Conservation (phyloP, 1,140 invertebrate genomes). For the Ridgeia piscesae region DNA sequence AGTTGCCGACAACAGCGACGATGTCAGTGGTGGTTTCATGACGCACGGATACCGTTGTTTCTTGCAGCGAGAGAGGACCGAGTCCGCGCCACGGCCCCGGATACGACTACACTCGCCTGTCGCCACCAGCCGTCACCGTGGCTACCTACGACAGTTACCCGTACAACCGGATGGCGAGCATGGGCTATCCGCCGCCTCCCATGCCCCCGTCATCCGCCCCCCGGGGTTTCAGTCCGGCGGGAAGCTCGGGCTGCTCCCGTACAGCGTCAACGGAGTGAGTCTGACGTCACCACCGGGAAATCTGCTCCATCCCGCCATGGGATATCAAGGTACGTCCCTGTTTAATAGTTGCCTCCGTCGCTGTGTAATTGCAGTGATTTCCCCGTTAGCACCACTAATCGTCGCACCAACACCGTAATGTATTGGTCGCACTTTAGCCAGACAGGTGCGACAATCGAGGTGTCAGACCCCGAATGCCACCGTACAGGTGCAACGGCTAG, state of each 20-base stretch:
- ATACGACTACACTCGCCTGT: not conserved
- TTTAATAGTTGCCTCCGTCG: not conserved
- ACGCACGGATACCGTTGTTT: not conserved
- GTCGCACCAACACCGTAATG: not conserved
- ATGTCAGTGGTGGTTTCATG: not conserved
- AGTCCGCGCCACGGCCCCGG: too few species aligned
- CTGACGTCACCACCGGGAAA: conserved; percentile 65
- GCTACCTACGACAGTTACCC: conserved; percentile 22
- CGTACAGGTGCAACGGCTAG: not conserved
- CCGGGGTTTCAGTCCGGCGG: not conserved
- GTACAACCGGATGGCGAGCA: conserved; percentile 52
- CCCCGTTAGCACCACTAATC: not conserved
- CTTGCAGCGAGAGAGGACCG: not conserved
- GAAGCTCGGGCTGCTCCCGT: conserved; percentile 49
- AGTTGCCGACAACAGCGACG: not conserved
- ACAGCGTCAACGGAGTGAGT: conserved; percentile 64
- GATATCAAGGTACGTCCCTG: conserved; percentile 59
- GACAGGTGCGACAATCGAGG: not conserved
- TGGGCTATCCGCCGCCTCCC: conserved; percentile 57
- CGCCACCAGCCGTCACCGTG: not conserved
- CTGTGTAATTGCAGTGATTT: not conserved
- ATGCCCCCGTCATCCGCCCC: conserved; percentile 32
- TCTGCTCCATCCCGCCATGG: conserved; percentile 67
- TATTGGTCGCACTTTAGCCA: not conserved
- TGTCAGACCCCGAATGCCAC: not conserved